Evolutionary conservation across 2,797 vertebrate genomes (phyloP).

Genomic region (Sebastes trivittatus): DNA sequence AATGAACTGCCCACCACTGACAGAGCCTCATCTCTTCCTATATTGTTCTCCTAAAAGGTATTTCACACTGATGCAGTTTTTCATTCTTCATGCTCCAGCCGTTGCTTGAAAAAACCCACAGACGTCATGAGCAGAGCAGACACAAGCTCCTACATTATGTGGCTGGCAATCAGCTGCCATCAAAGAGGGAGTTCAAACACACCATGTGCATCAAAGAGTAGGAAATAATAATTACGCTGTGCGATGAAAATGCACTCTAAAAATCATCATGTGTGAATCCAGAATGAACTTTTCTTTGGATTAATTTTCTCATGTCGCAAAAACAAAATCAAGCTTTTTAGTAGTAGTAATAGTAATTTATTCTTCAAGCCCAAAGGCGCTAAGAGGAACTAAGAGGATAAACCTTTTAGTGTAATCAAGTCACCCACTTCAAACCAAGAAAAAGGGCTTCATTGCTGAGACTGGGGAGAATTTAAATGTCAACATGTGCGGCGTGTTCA

Average conservation of each 20-base stretch:
- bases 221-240: not conserved
- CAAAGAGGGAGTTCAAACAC: slow-evolving; percentile 41
- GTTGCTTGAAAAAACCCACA: slow-evolving; percentile 23
- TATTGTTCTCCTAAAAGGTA: slow-evolving; percentile 45
- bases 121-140: slow-evolving; percentile 27
- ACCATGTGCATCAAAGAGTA: slow-evolving; percentile 38
- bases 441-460: slow-evolving; percentile 27
- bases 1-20: slow-evolving; percentile 58
- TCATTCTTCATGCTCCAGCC: slow-evolving; percentile 23
- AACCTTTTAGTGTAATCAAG: slow-evolving; percentile 51
- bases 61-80: slow-evolving; percentile 38
- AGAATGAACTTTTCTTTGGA: slow-evolving; percentile 12
- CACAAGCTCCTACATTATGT: slow-evolving; percentile 28
- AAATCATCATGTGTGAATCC: slow-evolving; percentile 24
- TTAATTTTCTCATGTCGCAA: slow-evolving; percentile 19
- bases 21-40: slow-evolving; percentile 44
- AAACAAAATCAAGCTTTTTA: slow-evolving; percentile 13
- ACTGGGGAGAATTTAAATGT: slow-evolving; percentile 55
- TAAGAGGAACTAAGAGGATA: slow-evolving; percentile 34
- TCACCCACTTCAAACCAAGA: slow-evolving; percentile 39
- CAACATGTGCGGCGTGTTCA: slow-evolving; percentile 43
- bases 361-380: slow-evolving; percentile 28
- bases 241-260: slow-evolving; percentile 26
- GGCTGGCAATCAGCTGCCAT: slow-evolving; percentile 27
- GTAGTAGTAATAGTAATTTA: slow-evolving; percentile 38